Percentiles rank a stretch among this genome's conserved stretches.
These are phyloP conservation scores for Ceyx margarethae DNA, from an alignment of 2,113 vertebrate species.

Conservation along the genomic window DNA sequence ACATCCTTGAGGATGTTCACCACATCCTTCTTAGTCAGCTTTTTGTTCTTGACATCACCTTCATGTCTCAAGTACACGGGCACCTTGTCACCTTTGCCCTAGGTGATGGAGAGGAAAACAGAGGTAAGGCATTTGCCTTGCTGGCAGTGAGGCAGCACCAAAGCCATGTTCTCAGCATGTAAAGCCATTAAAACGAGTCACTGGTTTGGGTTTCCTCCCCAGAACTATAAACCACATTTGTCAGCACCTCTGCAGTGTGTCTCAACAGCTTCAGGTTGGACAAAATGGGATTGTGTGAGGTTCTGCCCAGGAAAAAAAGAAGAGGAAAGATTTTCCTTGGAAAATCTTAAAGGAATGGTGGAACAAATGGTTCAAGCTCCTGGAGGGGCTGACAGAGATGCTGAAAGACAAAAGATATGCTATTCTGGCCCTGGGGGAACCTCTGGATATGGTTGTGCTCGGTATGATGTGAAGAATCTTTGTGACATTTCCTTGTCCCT, in stretches of 20 bases:
- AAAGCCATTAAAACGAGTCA: not conserved
- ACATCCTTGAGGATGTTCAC: conserved; percentile 69
- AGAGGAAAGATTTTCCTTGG: not conserved
- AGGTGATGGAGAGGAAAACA: not conserved
- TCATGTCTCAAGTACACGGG: conserved; percentile 73
- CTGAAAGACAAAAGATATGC: not conserved
- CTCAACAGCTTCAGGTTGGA: not conserved
- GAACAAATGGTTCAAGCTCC: not conserved
- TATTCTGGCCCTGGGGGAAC: not conserved
- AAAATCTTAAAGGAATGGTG: not conserved
- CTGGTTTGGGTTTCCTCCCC: not conserved
- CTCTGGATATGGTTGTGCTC: not conserved
- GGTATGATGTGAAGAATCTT: not conserved
- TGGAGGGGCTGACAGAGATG: not conserved
- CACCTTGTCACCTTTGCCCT: conserved; percentile 62
- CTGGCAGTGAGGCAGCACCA: not conserved
- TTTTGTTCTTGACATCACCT: conserved; percentile 74
- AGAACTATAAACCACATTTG: not conserved
- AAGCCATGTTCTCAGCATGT: not conserved
- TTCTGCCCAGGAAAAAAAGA: not conserved
- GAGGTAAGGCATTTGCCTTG: not conserved
- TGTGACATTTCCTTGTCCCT: not conserved
- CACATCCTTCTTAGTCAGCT: conserved; percentile 70
- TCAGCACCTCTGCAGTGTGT: not conserved
- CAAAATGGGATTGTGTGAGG: not conserved